Conservation (phyloP, 1,140 invertebrate species). For the Latrodectus geometricus region DNA sequence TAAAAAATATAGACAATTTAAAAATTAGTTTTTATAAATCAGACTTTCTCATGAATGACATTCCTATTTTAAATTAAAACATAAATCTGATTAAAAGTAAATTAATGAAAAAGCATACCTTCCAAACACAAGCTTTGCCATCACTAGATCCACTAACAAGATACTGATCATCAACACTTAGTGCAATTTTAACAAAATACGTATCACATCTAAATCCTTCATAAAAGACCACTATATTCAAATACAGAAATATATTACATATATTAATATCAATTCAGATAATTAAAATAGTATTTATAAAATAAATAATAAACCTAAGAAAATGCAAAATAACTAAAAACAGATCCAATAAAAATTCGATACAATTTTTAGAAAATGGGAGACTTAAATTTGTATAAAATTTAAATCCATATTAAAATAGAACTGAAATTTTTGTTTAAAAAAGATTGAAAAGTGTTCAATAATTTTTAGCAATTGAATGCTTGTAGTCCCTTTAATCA, state of each 20-base stretch:
- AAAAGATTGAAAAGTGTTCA: too few species aligned
- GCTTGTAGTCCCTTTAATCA: too few species aligned
- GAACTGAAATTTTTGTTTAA: too few species aligned
- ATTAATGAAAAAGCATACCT: slow-evolving; percentile 66
- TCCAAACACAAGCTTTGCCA: slow-evolving; percentile 86
- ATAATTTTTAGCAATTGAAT: too few species aligned
- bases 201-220: slow-evolving; percentile 80
- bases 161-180: slow-evolving; percentile 83
- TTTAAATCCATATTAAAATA: too few species aligned
- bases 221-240: slow-evolving; percentile 66
- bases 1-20: not conserved
- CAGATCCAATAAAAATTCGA: too few species aligned
- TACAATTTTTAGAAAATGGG: too few species aligned
- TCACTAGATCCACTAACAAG: slow-evolving; percentile 87
- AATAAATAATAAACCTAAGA: too few species aligned
- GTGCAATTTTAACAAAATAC: slow-evolving; percentile 84
- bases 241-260: slow-evolving; percentile 31
- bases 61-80: slow-evolving; percentile 17
- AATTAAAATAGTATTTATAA: too few species aligned
- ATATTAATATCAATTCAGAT: not conserved
- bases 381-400: too few species aligned
- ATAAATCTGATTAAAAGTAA: not conserved
- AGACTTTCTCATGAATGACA: not conserved
- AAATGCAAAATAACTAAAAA: too few species aligned
- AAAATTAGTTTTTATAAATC: not conserved